A percentile compares a stretch with the other conserved stretches of the same genome.
These are phyloP conservation scores for Tanytarsus gracilentus DNA, from an alignment of 2,888 invertebrate genomes.

Conservation along the genomic window DNA sequence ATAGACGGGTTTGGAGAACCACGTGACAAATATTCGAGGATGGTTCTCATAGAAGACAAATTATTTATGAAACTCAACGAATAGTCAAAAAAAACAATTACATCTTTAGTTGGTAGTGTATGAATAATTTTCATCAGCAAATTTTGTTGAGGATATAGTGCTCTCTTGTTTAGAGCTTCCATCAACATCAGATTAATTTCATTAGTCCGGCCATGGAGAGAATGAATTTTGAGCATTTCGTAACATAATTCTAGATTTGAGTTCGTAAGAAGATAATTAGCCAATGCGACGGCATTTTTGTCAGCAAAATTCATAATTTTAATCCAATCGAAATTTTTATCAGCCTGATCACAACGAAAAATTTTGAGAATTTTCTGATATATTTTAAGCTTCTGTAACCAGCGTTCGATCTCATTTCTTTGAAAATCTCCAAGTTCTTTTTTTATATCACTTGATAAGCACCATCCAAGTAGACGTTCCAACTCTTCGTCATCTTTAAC, in stretches of 20 bases:
- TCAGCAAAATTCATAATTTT: slow-evolving; percentile 45
- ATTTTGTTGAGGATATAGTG: slow-evolving; percentile 46
- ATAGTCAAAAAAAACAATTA: slow-evolving; percentile 45
- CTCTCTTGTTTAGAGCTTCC: slow-evolving; percentile 39
- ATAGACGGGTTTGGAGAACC: slow-evolving; percentile 36
- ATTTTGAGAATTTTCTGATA: slow-evolving; percentile 38
- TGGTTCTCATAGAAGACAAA: slow-evolving; percentile 44
- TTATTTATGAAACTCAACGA: not conserved
- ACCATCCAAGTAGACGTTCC: not conserved
- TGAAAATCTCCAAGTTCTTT: not conserved
- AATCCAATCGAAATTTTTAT: slow-evolving; percentile 39
- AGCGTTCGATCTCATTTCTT: not conserved
- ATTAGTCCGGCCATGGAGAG: slow-evolving; percentile 50
- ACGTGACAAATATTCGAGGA: slow-evolving; percentile 54
- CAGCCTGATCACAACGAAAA: slow-evolving; percentile 42
- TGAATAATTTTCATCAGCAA: slow-evolving; percentile 49
- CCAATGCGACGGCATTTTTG: slow-evolving; percentile 33
- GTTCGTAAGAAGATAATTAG: slow-evolving; percentile 4
- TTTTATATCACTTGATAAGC: not conserved
- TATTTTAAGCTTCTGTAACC: slow-evolving; percentile 39
- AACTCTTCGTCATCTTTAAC: not conserved
- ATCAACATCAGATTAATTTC: slow-evolving; percentile 13
- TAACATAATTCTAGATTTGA: slow-evolving; percentile 48
- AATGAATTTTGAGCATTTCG: slow-evolving; percentile 59
- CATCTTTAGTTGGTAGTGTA: slow-evolving; percentile 50